Conservation (phyloP, 2,888 invertebrate genomes). For the Podabrus alpinus region DNA sequence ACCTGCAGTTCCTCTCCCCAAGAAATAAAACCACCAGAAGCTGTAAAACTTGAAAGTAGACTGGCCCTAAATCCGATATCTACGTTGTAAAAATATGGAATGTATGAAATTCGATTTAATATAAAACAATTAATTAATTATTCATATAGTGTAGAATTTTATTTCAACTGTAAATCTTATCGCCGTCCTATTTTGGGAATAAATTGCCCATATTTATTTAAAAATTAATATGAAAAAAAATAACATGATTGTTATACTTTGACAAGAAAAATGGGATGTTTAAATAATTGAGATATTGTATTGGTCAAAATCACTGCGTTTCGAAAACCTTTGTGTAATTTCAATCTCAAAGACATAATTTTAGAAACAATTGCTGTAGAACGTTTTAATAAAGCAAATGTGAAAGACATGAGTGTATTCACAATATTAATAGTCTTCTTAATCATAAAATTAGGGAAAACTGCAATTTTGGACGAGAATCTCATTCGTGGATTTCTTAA, state of each 20-base stretch:
- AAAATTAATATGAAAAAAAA: not conserved
- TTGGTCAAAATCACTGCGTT: not conserved
- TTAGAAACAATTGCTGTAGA: too few relatives aligned
- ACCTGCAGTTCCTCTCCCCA: not conserved
- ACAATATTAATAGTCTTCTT: not conserved
- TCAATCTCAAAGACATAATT: too few relatives aligned
- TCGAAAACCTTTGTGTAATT: not conserved
- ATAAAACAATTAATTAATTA: not conserved
- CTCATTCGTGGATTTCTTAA: constrained; percentile 1
- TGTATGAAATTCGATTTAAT: not conserved
- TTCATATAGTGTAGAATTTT: not conserved
- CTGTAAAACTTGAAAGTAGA: not conserved
- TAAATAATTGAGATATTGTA: not conserved
- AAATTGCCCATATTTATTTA: not conserved
- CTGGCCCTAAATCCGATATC: not conserved
- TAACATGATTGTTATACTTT: not conserved
- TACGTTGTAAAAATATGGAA: not conserved
- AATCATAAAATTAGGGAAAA: not conserved
- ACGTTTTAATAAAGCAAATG: not conserved
- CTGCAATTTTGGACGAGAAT: not conserved
- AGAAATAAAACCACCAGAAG: too few relatives aligned
- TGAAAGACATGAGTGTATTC: not conserved
- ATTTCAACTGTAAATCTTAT: not conserved
- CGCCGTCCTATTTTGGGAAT: not conserved
- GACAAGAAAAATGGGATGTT: not conserved